These are phyloP conservation scores for Isichthys henryi DNA, from an alignment of 2,113 vertebrate genomes.

Conservation along the genomic window DNA sequence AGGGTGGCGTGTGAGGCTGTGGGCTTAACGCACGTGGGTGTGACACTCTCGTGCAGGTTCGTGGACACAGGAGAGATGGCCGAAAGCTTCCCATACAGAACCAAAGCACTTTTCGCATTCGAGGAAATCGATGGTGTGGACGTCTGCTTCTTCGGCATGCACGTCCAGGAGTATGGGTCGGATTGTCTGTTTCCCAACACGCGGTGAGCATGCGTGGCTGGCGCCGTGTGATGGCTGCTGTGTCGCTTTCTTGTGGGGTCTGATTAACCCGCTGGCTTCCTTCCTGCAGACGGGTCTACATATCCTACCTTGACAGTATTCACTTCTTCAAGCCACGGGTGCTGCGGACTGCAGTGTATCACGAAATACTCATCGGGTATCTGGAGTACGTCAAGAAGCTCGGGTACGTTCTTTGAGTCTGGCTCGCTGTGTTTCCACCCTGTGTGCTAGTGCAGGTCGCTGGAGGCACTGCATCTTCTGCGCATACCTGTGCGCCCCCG, in stretches of 20 bases:
- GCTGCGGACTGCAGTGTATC: conserved; percentile 92
- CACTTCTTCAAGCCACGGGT: conserved; percentile 95
- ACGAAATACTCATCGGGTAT: conserved; percentile 97
- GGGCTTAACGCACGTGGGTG: not conserved
- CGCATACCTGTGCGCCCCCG: no score
- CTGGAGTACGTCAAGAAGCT: conserved; percentile 97
- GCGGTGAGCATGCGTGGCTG: conserved; percentile 62
- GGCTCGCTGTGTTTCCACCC: not conserved
- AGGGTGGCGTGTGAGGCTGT: not conserved
- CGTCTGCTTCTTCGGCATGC: conserved; percentile 99
- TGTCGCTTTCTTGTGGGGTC: not conserved
- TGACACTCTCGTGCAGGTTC: conserved; percentile 62
- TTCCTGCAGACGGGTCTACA: conserved; percentile 83
- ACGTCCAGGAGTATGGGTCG: conserved; percentile 94
- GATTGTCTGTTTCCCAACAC: conserved; percentile 92
- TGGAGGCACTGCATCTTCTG: no score
- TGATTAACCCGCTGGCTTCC: not conserved
- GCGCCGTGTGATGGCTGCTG: no score
- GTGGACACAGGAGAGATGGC: conserved; percentile 94
- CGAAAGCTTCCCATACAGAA: conserved; percentile 91
- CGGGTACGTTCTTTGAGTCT: conserved; percentile 61
- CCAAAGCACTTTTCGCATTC: conserved; percentile 98
- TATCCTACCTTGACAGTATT: conserved; percentile 98
- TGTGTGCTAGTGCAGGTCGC: not conserved
- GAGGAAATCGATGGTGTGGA: conserved; percentile 97